These are phyloP conservation scores for Aphidius colemani DNA, from an alignment of 2,888 invertebrate genomes.

Conservation along the genomic window DNA sequence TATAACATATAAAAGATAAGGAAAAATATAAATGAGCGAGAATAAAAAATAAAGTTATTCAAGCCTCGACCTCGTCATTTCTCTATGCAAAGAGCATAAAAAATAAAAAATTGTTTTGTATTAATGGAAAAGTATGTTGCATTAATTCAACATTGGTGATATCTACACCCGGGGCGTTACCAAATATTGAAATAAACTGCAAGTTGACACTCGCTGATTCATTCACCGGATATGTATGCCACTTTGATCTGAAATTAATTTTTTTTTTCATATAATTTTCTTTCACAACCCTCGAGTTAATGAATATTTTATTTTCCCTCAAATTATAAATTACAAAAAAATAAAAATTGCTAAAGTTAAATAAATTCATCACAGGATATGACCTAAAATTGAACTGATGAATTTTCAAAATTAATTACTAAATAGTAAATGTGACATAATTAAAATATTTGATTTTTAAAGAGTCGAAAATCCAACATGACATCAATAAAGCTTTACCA, in stretches of 20 bases:
- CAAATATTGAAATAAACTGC: constrained; percentile 24
- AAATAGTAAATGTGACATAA: no score
- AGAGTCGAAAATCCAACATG: no score
- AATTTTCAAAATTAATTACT: no score
- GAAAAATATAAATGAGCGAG: not conserved
- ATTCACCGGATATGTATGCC: constrained; percentile 11
- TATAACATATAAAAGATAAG: no score
- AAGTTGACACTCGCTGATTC: constrained; percentile 17
- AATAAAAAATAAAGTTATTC: constrained; percentile 32
- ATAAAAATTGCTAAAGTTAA: not conserved
- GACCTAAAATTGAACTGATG: no score
- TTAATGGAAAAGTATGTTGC: constrained; percentile 26
- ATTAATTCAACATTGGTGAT: constrained; percentile 50
- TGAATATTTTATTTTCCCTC: not conserved
- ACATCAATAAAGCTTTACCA: no score
- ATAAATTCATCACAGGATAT: no score
- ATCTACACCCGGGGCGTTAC: constrained; percentile 11
- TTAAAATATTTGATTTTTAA: no score
- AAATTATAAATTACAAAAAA: constrained; percentile 1
- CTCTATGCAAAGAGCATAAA: not conserved
- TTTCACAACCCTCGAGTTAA: constrained; percentile 16
- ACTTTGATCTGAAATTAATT: constrained; percentile 13
- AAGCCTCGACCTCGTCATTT: constrained; percentile 27
- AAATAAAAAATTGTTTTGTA: constrained; percentile 20
- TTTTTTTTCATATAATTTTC: not conserved